phyloP scores from a whole-genome alignment of 2,888 invertebrate genomes.

The Caenorhabditis sp. region DNA sequence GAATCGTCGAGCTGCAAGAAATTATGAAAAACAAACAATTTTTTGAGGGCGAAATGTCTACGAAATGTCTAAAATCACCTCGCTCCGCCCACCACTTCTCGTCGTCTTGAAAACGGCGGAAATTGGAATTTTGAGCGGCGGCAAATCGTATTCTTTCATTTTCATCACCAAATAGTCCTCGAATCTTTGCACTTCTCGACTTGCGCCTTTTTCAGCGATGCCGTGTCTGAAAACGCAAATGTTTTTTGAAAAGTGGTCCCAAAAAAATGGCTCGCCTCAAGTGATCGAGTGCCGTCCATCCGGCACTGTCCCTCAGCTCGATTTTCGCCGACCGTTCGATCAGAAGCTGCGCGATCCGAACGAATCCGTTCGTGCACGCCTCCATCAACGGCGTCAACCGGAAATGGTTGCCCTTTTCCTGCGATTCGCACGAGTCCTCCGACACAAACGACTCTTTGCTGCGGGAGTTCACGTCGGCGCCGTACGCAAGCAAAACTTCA shows the following conservation, averaged over 20 bases:
- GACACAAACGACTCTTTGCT: slow-evolving; percentile 25
- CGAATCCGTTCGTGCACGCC: slow-evolving; percentile 60
- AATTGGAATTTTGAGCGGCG: slow-evolving; percentile 15
- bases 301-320: slow-evolving; percentile 48
- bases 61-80: no score
- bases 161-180: no score
- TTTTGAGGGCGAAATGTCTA: no score
- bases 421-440: slow-evolving; percentile 8
- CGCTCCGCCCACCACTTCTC: no score
- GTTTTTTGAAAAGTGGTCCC: no score
- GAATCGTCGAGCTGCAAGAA: slow-evolving; percentile 10
- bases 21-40: no score
- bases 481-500: slow-evolving; percentile 54
- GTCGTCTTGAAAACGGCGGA: neutral
- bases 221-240: slow-evolving; percentile 23
- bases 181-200: no score
- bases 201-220: slow-evolving; percentile 10
- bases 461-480: slow-evolving; percentile 57
- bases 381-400: slow-evolving; percentile 69
- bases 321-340: slow-evolving; percentile 45
- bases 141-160: slow-evolving; percentile 4
- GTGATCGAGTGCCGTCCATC: slow-evolving; percentile 63
- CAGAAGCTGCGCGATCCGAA: slow-evolving; percentile 55
- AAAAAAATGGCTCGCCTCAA: slow-evolving; percentile 22
- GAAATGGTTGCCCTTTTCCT: slow-evolving; percentile 10